These are phyloP conservation scores for Neostethus bicornis DNA, from an alignment of 2,797 vertebrate species.

Conservation along the genomic window DNA sequence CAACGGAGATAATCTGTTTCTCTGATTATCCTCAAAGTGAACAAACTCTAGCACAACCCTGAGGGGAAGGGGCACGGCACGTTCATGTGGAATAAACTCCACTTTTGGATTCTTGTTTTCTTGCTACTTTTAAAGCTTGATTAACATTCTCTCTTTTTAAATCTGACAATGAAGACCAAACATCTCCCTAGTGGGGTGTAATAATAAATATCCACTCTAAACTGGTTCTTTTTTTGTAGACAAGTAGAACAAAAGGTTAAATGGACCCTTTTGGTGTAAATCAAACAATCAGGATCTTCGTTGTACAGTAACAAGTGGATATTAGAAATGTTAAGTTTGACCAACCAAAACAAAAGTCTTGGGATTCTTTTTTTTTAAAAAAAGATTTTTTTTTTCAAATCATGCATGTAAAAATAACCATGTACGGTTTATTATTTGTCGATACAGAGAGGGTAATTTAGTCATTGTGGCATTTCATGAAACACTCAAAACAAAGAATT, in stretches of 20 bases:
- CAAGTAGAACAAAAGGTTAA: constrained; percentile 9
- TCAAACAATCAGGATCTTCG: constrained; percentile 32
- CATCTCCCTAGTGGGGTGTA: constrained; percentile 4
- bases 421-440: constrained; percentile 51
- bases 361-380: constrained; percentile 7
- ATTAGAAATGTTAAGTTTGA: constrained; percentile 27
- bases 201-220: neutral
- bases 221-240: constrained; percentile 1
- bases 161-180: constrained; percentile 16
- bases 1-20: constrained; percentile 17
- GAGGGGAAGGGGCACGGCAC: constrained; percentile 10
- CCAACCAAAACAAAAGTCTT: constrained; percentile 32
- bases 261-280: constrained; percentile 19
- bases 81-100: constrained; percentile 19
- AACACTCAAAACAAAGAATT: constrained; percentile 66
- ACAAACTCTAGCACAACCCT: constrained; percentile 17
- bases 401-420: constrained; percentile 65
- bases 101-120: constrained; percentile 15
- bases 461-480: constrained; percentile 67
- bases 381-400: constrained; percentile 48
- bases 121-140: constrained; percentile 21
- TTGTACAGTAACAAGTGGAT: constrained; percentile 32
- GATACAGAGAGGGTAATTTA: constrained; percentile 67
- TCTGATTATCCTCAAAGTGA: constrained; percentile 35
- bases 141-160: constrained; percentile 11